phyloP scores from a whole-genome alignment of 2,113 vertebrate species.

The Opisthocomus hoazin region DNA sequence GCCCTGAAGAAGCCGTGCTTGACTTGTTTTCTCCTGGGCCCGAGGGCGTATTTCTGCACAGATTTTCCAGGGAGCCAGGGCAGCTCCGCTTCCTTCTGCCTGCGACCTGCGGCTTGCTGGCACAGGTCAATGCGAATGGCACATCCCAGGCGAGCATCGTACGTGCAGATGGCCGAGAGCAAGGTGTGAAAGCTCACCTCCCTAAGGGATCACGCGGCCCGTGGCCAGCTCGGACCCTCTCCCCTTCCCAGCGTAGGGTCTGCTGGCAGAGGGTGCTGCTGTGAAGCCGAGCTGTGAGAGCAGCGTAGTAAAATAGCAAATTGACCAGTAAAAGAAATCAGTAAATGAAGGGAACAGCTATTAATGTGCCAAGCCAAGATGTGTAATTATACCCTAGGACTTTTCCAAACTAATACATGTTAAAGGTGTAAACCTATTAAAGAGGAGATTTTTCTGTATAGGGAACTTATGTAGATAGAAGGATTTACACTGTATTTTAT shows the following conservation, averaged over 20 bases:
- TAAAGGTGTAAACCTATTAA: slow-evolving; percentile 69
- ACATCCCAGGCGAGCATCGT: neutral
- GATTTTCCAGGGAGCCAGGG: neutral
- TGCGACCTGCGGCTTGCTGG: neutral
- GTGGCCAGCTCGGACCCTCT: neutral
- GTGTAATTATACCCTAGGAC: slow-evolving; percentile 61
- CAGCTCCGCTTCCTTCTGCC: neutral
- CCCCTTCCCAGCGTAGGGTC: neutral
- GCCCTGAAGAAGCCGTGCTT: neutral
- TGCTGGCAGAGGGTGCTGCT: neutral
- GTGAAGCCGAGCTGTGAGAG: neutral
- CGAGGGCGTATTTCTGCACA: neutral
- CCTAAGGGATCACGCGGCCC: neutral
- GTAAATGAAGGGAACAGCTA: slow-evolving; percentile 63
- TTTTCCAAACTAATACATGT: slow-evolving; percentile 60
- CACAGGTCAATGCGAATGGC: neutral
- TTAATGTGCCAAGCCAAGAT: slow-evolving; percentile 62
- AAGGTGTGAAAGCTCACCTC: neutral
- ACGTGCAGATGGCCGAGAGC: neutral
- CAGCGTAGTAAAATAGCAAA: slow-evolving; percentile 47
- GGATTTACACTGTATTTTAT: slow-evolving; percentile 63
- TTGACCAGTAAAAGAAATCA: slow-evolving; percentile 63
- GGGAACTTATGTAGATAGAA: slow-evolving; percentile 60
- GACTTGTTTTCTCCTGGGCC: neutral
- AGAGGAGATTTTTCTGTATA: slow-evolving; percentile 55